phyloP scores from a whole-genome alignment of 2,113 vertebrate species.

The Andinoacara biseriatus region DNA sequence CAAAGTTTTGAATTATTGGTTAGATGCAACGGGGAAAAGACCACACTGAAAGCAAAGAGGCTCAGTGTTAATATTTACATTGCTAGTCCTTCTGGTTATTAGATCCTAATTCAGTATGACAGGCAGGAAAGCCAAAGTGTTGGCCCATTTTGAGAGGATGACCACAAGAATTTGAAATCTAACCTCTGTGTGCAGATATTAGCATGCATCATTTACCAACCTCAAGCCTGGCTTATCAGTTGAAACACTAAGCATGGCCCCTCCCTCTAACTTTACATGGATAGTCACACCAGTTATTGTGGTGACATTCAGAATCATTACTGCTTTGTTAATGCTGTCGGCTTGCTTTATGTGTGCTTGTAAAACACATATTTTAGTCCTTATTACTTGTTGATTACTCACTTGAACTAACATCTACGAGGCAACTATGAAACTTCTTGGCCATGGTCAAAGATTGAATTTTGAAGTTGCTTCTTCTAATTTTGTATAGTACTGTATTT shows the following conservation, averaged over 20 bases:
- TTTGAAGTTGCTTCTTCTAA: too few relatives aligned
- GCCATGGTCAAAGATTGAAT: background rate
- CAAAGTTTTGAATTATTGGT: background rate
- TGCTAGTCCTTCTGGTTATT: background rate
- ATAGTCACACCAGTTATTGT: background rate
- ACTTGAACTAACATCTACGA: background rate
- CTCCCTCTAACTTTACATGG: background rate
- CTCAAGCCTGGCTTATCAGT: background rate
- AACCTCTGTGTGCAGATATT: background rate
- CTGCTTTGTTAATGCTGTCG: background rate
- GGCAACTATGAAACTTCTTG: background rate
- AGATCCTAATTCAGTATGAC: background rate
- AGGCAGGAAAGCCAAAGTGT: background rate
- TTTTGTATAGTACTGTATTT: background rate
- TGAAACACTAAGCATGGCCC: background rate
- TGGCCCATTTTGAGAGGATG: background rate
- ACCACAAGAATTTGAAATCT: slow-evolving; percentile 2
- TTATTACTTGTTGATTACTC: background rate
- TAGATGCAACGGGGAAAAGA: background rate
- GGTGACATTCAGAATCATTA: background rate
- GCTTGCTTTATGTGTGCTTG: background rate
- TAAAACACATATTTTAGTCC: background rate
- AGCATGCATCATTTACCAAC: background rate
- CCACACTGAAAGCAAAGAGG: background rate
- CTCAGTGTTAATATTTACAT: background rate